A percentile compares a stretch with the other conserved stretches of the same genome.
Evolutionary conservation across 2,797 vertebrate genomes (phyloP).

Genomic region (Psittacula echo): DNA sequence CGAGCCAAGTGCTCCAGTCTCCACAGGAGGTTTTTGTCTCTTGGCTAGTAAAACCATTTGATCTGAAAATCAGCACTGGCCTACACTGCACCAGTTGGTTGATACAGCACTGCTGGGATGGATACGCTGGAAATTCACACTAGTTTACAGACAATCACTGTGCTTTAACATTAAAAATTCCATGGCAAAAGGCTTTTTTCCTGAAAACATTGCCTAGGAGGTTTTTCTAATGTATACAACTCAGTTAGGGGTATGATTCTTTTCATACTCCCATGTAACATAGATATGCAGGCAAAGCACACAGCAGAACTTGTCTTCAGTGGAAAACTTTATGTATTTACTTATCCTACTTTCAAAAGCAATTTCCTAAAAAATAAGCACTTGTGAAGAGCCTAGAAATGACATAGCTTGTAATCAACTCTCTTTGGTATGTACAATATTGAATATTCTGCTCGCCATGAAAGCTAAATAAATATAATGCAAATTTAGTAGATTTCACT

Average conservation of each 20-base stretch:
- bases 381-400: not conserved
- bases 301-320: not conserved
- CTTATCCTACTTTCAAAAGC: not conserved
- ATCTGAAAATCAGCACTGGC: not conserved
- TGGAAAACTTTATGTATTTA: not conserved
- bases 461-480: constrained; percentile 19
- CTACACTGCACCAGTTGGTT: not conserved
- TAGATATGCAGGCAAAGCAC: not conserved
- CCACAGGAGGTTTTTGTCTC: not conserved
- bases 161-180: not conserved
- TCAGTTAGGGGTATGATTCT: not conserved
- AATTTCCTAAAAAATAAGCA: not conserved
- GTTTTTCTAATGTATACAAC: not conserved
- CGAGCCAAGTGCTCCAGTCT: rapidly evolving
- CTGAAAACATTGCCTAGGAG: not conserved
- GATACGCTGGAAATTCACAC: not conserved
- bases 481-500: constrained; percentile 18
- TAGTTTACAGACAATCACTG: not conserved
- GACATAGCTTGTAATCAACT: not conserved
- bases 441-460: not conserved
- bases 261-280: not conserved
- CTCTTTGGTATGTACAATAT: not conserved
- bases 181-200: not conserved
- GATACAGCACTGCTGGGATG: not conserved
- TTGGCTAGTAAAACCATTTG: not conserved